Base-by-base conservation (phyloP, 2,113 vertebrate genomes). In the Silurus meridionalis region DNA sequence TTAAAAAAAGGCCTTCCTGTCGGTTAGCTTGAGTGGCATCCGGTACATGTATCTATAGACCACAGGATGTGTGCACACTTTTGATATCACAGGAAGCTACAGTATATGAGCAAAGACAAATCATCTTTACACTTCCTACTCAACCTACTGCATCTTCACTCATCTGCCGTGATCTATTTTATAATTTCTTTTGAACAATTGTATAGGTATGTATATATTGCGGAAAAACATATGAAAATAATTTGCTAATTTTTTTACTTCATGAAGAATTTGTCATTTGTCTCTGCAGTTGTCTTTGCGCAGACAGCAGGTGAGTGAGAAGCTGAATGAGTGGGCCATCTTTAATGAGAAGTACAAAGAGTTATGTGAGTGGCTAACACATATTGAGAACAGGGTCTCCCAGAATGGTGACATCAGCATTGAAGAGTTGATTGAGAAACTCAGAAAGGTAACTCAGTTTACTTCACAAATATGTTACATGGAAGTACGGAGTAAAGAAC, bases 361-460 rank as follows among this genome's bases (percentile, higher is more conserved):
- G 86, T 95, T 99, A 37, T 98, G 97, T 69, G 98, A 99, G 86
- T 99, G 98, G 98, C 92, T 99, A 92, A 98, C 97, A 0, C 95
- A 96, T 86, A 99, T 99, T 97, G 98, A 99, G 91, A 96, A 95
- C 94, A 98, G 98, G 86, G 97, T 99, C 58, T 98, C 97, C 63
- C 97, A 98, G 82, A 99, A 97, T 63, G 97, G 97, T 37, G 98
- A 99, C 92, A 94, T 98, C 91, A 97, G 97, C 93, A 99, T 99
- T 21, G 98, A 99, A 90, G 98, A 99, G 80, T 99, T 98, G 97
- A 98, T 99, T 6, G 97, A 99, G 82, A 99, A 98, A 92, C 97
- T 99, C 48, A 95, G 93, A 90, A 99, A 99, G 98, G 98, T 99
- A 95, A 7, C 11, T 23, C 66, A 57, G 21, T 66, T 46, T 2